Conservation (phyloP, 2,113 vertebrate species). For the Garra rufa region DNA sequence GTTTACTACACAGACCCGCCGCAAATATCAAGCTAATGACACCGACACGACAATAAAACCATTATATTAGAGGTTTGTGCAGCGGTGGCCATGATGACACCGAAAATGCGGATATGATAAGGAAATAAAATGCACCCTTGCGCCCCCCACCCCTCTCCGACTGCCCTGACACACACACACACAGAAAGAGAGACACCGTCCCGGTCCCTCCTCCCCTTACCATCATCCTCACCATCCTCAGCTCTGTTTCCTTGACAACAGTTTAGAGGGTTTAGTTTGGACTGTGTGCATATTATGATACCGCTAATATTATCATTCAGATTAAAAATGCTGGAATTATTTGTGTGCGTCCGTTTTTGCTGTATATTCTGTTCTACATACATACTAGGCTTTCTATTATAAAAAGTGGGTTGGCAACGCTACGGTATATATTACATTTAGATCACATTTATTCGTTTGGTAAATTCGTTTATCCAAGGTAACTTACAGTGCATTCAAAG, state of each 20-base stretch:
- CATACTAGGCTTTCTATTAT: background rate
- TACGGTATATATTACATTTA: background rate
- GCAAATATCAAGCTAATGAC: background rate
- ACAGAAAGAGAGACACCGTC: constrained; percentile 23
- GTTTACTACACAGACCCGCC: background rate
- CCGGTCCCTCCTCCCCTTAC: constrained; percentile 40
- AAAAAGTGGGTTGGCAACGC: background rate
- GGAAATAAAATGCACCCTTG: constrained; percentile 39
- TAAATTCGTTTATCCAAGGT: background rate
- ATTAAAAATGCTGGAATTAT: background rate
- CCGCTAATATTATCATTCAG: constrained; percentile 33
- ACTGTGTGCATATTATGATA: constrained; percentile 27
- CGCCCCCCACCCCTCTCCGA: constrained; percentile 46
- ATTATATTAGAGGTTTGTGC: background rate
- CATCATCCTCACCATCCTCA: constrained; percentile 29
- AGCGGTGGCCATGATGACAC: constrained; percentile 42
- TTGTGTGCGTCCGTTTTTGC: background rate
- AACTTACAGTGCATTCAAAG: background rate
- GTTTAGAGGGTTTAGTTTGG: constrained; percentile 53
- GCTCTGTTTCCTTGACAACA: constrained; percentile 76
- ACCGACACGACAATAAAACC: background rate
- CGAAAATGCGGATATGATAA: constrained; percentile 18
- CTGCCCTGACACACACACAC: constrained; percentile 31
- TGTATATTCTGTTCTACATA: background rate
- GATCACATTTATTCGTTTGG: background rate